Evolutionary conservation across 2,888 invertebrate species (phyloP), one percentile per base, ranked within the genome.

Genomic region (Cryptus armator): DNA sequence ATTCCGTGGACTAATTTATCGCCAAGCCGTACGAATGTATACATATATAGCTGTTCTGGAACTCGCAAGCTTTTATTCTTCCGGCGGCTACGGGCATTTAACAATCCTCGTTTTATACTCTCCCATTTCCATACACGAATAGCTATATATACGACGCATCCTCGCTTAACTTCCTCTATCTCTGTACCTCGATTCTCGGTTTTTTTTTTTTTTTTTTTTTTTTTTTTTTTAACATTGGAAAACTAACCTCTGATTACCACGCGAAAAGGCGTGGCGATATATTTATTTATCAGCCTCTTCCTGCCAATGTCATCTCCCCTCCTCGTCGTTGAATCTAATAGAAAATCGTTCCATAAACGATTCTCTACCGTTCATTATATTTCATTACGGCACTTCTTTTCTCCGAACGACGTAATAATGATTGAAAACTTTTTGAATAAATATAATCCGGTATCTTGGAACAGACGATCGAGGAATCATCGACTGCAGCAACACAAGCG

Each of bases 1-100:
- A 85, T 85, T 85, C 78, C 74, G 48, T 56, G 78, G 78, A 37
- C 70, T 85, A 85, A 82, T 85, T 85, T 85, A 85, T 85, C 59
- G 29, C 85, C 75, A 59, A 48, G 37, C 53, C 74, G 12, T 24
- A n/a, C 24, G 32, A 29, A 75, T 32, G 51, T 72, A 43, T 59
- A 59, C 46, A 72, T 53, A 66, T 43, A 78, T 67, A 64, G 66
- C 24, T 51, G 72, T 67, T 71, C 29, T 29, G 32, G 71, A 81
- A 62, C 72, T 46, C 44, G 66, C 81, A 37, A 75, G 75, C 84
- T 85, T 85, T 82, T 75, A 85, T 82, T 78, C 78, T 75, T 85
- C 78, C 70, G 56, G 53, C 51, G 70, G 66, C 70, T 79, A 79
- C 67, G 81, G 19, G 68, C 74, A 84, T 84, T 84, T 84, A 84